Conservation (phyloP, 2,888 invertebrate species). For the Drosophila siamana region DNA sequence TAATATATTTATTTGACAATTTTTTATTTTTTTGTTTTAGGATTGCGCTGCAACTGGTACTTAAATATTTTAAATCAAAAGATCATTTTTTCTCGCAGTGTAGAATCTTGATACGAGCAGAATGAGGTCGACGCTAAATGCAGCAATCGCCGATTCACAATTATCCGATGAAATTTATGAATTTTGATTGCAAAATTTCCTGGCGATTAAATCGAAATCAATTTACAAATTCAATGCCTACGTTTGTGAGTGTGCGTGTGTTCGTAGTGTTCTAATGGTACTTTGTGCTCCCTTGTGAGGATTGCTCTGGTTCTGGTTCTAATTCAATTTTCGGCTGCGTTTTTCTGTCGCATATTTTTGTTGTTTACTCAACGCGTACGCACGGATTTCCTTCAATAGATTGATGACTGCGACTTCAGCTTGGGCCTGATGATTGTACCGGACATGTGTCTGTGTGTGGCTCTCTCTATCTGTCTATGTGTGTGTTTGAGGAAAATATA, state of each 20-base stretch:
- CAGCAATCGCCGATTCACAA: slow-evolving; percentile 62
- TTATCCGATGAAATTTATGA: slow-evolving; percentile 80
- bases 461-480: slow-evolving; percentile 14
- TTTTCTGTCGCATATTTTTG: slow-evolving; percentile 45
- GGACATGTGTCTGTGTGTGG: slow-evolving; percentile 49
- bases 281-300: slow-evolving; percentile 45
- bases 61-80: too few relatives aligned
- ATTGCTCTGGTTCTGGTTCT: slow-evolving; percentile 19
- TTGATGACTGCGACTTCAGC: slow-evolving; percentile 66
- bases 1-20: too few relatives aligned
- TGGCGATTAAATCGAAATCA: slow-evolving; percentile 84
- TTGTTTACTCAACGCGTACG: slow-evolving; percentile 69
- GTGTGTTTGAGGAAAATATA: slow-evolving; percentile 51
- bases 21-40: too few relatives aligned
- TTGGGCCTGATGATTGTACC: slow-evolving; percentile 62
- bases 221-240: slow-evolving; percentile 59
- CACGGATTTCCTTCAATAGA: slow-evolving; percentile 75
- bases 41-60: too few relatives aligned
- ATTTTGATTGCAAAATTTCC: slow-evolving; percentile 81
- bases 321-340: slow-evolving; percentile 1
- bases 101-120: slow-evolving; percentile 33
- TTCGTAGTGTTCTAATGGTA: slow-evolving; percentile 39
- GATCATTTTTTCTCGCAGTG: background rate
- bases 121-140: background rate
- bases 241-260: slow-evolving; percentile 32